Base-by-base conservation (phyloP, 2,888 invertebrate genomes). In the Lasius platythorax region DNA sequence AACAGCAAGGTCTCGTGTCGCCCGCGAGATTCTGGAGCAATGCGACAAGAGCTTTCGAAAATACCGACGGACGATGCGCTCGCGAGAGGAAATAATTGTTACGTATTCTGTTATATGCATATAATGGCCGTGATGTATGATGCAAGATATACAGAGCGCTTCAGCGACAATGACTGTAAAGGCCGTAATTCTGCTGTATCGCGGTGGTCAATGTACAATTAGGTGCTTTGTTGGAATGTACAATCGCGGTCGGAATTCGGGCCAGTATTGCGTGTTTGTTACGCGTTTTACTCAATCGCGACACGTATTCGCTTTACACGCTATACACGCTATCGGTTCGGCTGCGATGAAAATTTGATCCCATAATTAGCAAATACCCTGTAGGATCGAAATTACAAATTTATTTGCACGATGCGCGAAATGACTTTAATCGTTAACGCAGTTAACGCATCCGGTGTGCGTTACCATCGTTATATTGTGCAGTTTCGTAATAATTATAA, bases 291-390 rank as follows among this genome's bases (percentile, higher is more conserved):
- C 79, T 81, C 79, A 81, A 81, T 81, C 79, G 79, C 73, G 73
- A 81, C 79, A 73, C 79, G 79, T 73, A 81, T 81, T 72, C 73
- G 79, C 79, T 81, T 81, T 81, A 73, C 79, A 81, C 72, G 79
- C 73, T 72, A 73, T 81, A 72, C 79, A 81, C 61, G 53, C 53
- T 53, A 63, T 72, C 72, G 70, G 64, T 61, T 33, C 72, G 70
- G 43, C 43, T 61, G 72, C 79, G 73, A 81, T 81, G 79, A 81
- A 81, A 81, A 81, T 81, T 81, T 81, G 46, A 81, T 81, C 79
- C 79, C 73, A 72, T 81, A 81, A 81, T 81, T 81, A 81, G 79
- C 79, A 81, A 81, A 81, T 73, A 61, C 50, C 63, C 73, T 46
- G 79, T 78, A 67, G 82, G 76, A 43, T 78, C 46, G 61, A 58